Evolutionary conservation across 1,140 invertebrate genomes (phyloP).

Genomic region (Cephus cinctus): DNA sequence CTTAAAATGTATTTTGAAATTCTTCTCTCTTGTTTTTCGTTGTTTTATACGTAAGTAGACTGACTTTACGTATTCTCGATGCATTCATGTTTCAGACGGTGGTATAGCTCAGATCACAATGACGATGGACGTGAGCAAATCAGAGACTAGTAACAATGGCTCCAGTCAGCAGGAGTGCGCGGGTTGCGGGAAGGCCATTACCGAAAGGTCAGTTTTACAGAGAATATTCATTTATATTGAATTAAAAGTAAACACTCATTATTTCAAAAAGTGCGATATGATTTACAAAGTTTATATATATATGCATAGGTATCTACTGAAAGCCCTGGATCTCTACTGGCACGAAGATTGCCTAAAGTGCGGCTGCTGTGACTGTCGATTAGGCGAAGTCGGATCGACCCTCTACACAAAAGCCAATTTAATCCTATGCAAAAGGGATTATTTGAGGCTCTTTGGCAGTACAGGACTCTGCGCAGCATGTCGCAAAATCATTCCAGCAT

Average conservation of each 20-base stretch:
- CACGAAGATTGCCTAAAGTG: slow-evolving; percentile 98
- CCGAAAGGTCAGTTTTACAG: slow-evolving; percentile 63
- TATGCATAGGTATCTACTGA: slow-evolving; percentile 64
- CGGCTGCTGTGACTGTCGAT: slow-evolving; percentile 93
- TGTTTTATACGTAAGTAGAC: background rate
- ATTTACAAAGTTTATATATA: too few species aligned
- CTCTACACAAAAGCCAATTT: slow-evolving; percentile 95
- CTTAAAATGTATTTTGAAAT: too few species aligned
- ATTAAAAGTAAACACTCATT: too few species aligned
- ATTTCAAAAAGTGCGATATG: too few species aligned
- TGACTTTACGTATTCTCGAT: background rate
- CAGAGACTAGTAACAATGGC: slow-evolving; percentile 61
- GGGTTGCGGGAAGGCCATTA: slow-evolving; percentile 83
- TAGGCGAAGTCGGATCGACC: slow-evolving; percentile 96
- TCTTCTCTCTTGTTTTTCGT: background rate
- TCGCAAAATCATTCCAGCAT: slow-evolving; percentile 95
- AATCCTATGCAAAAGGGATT: slow-evolving; percentile 96
- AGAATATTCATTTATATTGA: slow-evolving; percentile 13
- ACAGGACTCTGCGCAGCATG: slow-evolving; percentile 93
- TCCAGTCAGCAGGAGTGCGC: slow-evolving; percentile 74
- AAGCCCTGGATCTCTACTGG: slow-evolving; percentile 92
- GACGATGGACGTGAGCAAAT: slow-evolving; percentile 73
- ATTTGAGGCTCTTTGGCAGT: slow-evolving; percentile 91
- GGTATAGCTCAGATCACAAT: slow-evolving; percentile 59
- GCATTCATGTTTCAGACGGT: slow-evolving; percentile 41